Evolutionary conservation across 2,888 invertebrate genomes (phyloP), one percentile per base, ranked within the genome.

Genomic region (Cabera pusaria): DNA sequence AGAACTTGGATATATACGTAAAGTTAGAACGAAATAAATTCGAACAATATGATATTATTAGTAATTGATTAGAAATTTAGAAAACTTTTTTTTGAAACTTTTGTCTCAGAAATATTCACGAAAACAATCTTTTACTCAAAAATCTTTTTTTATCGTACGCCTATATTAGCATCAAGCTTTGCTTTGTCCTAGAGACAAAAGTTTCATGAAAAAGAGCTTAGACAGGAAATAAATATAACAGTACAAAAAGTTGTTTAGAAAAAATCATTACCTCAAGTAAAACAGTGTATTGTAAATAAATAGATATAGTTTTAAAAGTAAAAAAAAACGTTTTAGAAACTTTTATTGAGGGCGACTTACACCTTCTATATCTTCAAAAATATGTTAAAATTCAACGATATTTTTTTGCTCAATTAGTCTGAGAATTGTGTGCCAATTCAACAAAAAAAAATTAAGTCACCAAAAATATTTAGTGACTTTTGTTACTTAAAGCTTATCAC

Each of bases 211-310:
- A 40, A 40, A 29, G 14, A 19, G 10, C 23, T 39, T 52, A 51
- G 49, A 36, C 39, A 40, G 45, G 42, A 45, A 44, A 49, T 48
- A 52, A 44, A 48, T 46, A 31, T 46, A 21, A 52, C 52, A 59
- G 56, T 56, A 59, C 56, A 56, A 59, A 55, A 47, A 12, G 28
- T 35, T 41, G 37, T 48, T 49, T 52, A 44, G 40, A 39, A 37
- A 24, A 42, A 44, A 49, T 33, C 37, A 40, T 72, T 87, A 86
- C 87, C 86, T 87, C 87, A 87, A 51, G 14, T 31, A 11, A 56
- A 63, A 82, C 85, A 84, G 81, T 73, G 83, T 85, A 85, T 41
- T 85, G 78, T 86, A 82, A 69, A 82, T 82, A 84, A 58, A 40
- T 55, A 60, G 49, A 62, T 60, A 69, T 75, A 69, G 71, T 60